These are phyloP conservation scores for Oscheius sp. DNA, from an alignment of 1,140 invertebrate genomes.

Conservation along the genomic window DNA sequence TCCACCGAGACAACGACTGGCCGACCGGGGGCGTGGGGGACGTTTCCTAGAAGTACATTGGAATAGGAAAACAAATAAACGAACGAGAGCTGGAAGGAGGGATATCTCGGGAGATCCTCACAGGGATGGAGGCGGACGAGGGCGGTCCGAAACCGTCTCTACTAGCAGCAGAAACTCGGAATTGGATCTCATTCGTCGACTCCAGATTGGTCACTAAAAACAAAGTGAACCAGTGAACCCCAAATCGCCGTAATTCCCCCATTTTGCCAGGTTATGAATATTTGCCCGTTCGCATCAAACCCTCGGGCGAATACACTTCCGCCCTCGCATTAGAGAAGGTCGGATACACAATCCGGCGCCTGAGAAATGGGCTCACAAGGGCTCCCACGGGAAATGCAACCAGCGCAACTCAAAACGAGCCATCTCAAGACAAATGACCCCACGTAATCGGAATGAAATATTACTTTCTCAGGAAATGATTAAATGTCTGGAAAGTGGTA, in stretches of 20 bases:
- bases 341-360: background rate
- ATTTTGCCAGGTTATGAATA: background rate
- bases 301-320: background rate
- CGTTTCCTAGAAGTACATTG: background rate
- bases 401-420: slow-evolving; percentile 2
- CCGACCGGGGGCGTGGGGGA: slow-evolving; percentile 38
- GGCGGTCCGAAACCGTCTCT: slow-evolving; percentile 54
- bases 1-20: slow-evolving; percentile 52
- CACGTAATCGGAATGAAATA: too few relatives aligned
- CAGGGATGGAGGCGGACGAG: slow-evolving; percentile 47
- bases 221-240: too few relatives aligned
- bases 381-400: background rate
- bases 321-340: background rate
- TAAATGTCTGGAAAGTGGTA: too few relatives aligned
- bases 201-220: slow-evolving; percentile 56
- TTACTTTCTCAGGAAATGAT: too few relatives aligned
- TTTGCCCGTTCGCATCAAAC: background rate
- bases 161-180: slow-evolving; percentile 57
- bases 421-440: background rate
- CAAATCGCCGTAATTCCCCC: too few relatives aligned
- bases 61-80: background rate
- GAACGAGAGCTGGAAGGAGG: slow-evolving; percentile 19
- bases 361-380: background rate
- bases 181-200: slow-evolving; percentile 51
- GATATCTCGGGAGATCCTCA: too few relatives aligned